phyloP scores from a whole-genome alignment of 2,113 vertebrate species.

The Nothobranchius kuhntae region DNA sequence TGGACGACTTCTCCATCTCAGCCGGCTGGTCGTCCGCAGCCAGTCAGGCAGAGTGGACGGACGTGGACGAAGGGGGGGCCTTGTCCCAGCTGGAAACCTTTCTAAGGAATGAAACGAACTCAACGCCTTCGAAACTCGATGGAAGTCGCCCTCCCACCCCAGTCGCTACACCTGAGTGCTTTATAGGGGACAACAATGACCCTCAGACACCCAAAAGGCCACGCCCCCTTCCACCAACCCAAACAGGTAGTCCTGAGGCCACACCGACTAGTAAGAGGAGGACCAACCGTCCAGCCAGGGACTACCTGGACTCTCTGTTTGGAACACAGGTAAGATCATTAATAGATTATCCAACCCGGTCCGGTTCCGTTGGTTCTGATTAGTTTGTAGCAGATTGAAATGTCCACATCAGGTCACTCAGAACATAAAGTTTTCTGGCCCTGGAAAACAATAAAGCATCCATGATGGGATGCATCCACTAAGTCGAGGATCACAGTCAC shows the following conservation, averaged over 20 bases:
- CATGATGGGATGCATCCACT: too few species aligned
- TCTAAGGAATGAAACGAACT: background rate
- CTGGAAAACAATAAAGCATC: too few species aligned
- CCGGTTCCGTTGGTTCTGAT: too few species aligned
- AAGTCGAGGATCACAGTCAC: too few species aligned
- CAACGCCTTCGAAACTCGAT: rapidly evolving
- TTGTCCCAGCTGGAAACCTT: background rate
- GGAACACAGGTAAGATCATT: slow-evolving; percentile 34
- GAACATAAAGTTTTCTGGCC: too few species aligned
- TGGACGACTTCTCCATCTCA: slow-evolving; percentile 39
- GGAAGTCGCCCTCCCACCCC: background rate
- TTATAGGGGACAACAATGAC: background rate
- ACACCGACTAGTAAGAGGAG: slow-evolving; percentile 8
- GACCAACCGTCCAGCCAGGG: background rate
- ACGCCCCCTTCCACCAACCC: background rate
- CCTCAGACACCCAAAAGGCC: slow-evolving; percentile 2
- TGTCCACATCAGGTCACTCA: too few species aligned
- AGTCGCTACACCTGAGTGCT: background rate
- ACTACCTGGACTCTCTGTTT: slow-evolving; percentile 27
- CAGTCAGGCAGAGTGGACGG: slow-evolving; percentile 51
- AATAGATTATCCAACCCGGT: background rate
- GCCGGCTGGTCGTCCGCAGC: background rate
- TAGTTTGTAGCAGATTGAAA: too few species aligned
- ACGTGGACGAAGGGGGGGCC: background rate
- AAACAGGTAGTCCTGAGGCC: background rate